These are phyloP conservation scores for Syrmaticus mikado DNA, from an alignment of 2,113 vertebrate genomes.

Conservation along the genomic window DNA sequence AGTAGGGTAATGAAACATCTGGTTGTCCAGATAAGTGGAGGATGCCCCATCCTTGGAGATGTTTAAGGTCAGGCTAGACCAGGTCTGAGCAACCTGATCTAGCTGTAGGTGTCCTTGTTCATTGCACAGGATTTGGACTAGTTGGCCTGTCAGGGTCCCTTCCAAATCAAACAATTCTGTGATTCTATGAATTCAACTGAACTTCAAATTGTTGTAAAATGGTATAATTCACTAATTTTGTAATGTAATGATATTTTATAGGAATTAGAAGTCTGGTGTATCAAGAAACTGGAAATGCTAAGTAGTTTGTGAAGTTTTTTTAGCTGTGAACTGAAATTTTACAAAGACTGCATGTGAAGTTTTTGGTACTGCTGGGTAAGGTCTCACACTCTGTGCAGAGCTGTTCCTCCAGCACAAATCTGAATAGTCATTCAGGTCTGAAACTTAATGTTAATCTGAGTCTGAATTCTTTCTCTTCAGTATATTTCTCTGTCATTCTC, in stretches of 20 bases:
- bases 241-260: background rate
- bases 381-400: background rate
- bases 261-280: background rate
- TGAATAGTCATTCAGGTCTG: background rate
- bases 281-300: background rate
- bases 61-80: too few relatives aligned
- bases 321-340: background rate
- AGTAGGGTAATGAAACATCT: too few relatives aligned
- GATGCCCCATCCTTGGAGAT: too few relatives aligned
- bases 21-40: too few relatives aligned
- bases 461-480: background rate
- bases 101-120: too few relatives aligned
- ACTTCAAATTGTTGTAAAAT: background rate
- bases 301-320: background rate
- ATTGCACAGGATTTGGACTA: too few relatives aligned
- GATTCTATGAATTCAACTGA: background rate
- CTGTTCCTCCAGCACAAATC: background rate
- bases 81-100: too few relatives aligned
- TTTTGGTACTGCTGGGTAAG: background rate
- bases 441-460: background rate
- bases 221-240: background rate
- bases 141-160: too few relatives aligned
- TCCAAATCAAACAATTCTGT: background rate
- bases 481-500: background rate
- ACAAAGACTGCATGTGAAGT: background rate